These are phyloP conservation scores for Hirtodrosophila histrioides DNA, from an alignment of 2,888 invertebrate species.

Conservation along the genomic window DNA sequence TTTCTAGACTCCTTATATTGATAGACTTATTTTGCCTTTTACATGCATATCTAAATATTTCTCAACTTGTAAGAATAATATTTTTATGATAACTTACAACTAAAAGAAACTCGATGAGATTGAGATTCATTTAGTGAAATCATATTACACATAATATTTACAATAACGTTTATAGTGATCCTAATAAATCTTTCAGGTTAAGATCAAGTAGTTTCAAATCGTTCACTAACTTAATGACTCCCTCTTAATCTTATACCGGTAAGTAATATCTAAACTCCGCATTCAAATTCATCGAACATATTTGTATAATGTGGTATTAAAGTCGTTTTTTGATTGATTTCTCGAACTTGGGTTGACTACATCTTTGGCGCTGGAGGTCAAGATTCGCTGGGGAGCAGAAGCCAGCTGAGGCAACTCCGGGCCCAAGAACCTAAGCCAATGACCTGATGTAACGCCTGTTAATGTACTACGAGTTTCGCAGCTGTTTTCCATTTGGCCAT, in stretches of 20 bases:
- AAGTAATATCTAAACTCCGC: conserved; percentile 17
- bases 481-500: conserved; percentile 52
- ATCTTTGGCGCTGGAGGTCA: conserved; percentile 12
- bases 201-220: conserved; percentile 1
- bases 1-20: too few relatives aligned
- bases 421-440: conserved; percentile 28
- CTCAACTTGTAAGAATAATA: too few relatives aligned
- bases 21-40: too few relatives aligned
- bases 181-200: conserved; percentile 9
- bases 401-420: conserved; percentile 1
- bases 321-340: conserved; percentile 14
- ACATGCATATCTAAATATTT: too few relatives aligned
- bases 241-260: conserved; percentile 1
- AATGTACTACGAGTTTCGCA: conserved; percentile 2
- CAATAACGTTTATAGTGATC: too few relatives aligned
- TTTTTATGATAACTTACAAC: too few relatives aligned
- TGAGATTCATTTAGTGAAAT: too few relatives aligned
- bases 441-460: conserved; percentile 34
- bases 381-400: conserved; percentile 6
- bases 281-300: neutral
- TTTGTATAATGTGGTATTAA: conserved; percentile 2
- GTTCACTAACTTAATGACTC: neutral
- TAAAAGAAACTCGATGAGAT: too few relatives aligned
- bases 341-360: conserved; percentile 4
- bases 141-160: neutral